Base-by-base conservation (phyloP, 2,888 invertebrate species). In the Epistrophe eligans region DNA sequence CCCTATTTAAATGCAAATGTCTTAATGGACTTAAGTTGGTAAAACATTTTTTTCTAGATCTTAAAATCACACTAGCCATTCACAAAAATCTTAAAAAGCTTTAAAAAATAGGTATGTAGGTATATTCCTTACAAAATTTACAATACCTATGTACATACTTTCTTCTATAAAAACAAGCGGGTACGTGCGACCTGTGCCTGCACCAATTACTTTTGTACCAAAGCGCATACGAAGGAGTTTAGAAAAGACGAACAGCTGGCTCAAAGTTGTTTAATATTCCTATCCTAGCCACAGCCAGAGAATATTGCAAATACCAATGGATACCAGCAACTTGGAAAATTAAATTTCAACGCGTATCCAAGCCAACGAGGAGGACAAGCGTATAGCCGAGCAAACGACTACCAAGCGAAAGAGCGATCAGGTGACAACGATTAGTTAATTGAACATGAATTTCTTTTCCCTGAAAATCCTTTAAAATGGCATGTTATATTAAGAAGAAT, bases 391-490 rank as follows among this genome's bases (percentile, higher is more conserved):
- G 11, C 4, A n/a, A 32, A 15, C n/a, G 28, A 35, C 50, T 45
- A 74, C 58, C 58, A 66, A 71, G 48, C 43, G 38, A 64, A 64
- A 28, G 64, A 64, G 10, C 45, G 32, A 64, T 64, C 45, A 64
- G 64, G 64, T 48, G 64, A 45, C 45, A 45, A 72, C 55, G 70
- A 81, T 79, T 74, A 71, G 79, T 76, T 79, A 79, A 79, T 64
- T 66, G 74, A 60, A 84, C 70, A 64, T 76, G 70, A 84, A 84
- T 79, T 79, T 76, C 57, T 64, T 43, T 24, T 74, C 79, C 32
- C 24, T 11, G 24, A 24, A n/a, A 17, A 38, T 50, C 35, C 58
- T 17, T 60, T n/a, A 5, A 38, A 17, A 58, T 2, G 38, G 10
- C 17, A 19, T 13, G 24, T 24, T 52, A 13, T 24, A 24, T 24